These are phyloP conservation scores for Pelodiscus sinensis DNA, from an alignment of 2,113 vertebrate species.

Conservation along the genomic window DNA sequence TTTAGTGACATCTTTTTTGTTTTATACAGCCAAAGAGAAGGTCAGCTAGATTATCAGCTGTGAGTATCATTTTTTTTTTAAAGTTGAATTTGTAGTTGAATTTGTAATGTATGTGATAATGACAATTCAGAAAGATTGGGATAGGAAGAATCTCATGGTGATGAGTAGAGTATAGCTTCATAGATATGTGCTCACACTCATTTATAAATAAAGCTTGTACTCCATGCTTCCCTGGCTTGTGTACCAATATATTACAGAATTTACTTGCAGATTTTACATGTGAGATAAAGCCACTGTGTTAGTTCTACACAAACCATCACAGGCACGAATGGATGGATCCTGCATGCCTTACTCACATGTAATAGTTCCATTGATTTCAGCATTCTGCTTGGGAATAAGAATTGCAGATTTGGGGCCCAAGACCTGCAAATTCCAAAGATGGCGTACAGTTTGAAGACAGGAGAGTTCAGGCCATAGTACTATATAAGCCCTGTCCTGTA, in stretches of 20 bases:
- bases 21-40: slow-evolving; percentile 91
- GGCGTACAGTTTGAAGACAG: not conserved
- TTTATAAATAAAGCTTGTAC: not conserved
- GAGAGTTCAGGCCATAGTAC: not conserved
- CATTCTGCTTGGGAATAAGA: not conserved
- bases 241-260: rapidly evolving
- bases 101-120: rapidly evolving
- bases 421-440: not conserved
- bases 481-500: not conserved
- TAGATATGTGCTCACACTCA: not conserved
- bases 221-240: rapidly evolving
- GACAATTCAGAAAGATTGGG: not conserved
- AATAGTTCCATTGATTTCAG: not conserved
- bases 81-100: too few relatives aligned
- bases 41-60: slow-evolving; percentile 92
- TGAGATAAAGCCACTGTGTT: not conserved
- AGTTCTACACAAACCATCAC: not conserved
- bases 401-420: not conserved
- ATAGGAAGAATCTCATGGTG: rapidly evolving
- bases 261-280: rapidly evolving
- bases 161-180: not conserved
- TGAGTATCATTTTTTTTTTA: slow-evolving; percentile 78
- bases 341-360: not conserved
- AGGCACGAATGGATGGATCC: not conserved
- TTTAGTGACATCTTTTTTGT: slow-evolving; percentile 39